These are phyloP conservation scores for Nymphicus hollandicus DNA, from an alignment of 2,113 vertebrate genomes.

Conservation along the genomic window DNA sequence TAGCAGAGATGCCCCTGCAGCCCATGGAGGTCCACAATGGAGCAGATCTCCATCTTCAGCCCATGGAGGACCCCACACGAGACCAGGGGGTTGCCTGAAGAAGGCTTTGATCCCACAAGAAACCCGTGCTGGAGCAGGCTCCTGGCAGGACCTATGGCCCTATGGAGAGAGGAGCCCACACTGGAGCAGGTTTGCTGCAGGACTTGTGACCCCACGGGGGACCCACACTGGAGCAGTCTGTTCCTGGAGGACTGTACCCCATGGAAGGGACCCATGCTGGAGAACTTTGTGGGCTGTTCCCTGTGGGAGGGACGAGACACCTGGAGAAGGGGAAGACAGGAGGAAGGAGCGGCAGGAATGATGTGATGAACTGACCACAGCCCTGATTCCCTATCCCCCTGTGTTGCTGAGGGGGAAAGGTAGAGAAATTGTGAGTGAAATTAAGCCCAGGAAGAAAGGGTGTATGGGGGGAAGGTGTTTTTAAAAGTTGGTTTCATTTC, in stretches of 20 bases:
- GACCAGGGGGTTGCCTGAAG: background rate
- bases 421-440: background rate
- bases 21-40: background rate
- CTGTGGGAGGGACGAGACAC: background rate
- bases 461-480: background rate
- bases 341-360: background rate
- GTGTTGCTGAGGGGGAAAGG: background rate
- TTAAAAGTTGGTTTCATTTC: background rate
- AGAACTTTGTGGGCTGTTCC: background rate
- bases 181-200: background rate
- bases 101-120: background rate
- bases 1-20: background rate
- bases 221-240: background rate
- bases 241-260: background rate
- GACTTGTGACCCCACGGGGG: background rate
- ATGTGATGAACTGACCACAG: background rate
- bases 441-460: background rate
- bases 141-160: background rate
- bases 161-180: background rate
- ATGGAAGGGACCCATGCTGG: rapidly evolving
- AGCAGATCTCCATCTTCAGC: background rate
- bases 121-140: background rate
- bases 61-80: background rate
- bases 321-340: background rate
- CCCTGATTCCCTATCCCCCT: background rate